Evolutionary conservation across 2,113 vertebrate genomes (phyloP), one percentile per base, ranked within the genome.

Genomic region (Hypanus sabinus): DNA sequence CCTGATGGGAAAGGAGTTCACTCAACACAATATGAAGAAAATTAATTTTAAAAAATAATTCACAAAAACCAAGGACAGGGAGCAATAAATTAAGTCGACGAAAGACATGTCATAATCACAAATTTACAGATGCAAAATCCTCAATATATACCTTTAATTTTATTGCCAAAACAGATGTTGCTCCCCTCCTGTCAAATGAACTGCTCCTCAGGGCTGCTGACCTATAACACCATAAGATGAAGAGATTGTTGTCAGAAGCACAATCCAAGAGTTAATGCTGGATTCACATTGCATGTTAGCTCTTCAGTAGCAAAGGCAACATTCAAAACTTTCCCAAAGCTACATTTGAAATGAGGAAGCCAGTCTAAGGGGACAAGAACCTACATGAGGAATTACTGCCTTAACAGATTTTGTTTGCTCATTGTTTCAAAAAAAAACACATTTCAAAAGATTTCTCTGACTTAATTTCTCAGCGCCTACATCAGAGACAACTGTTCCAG

Each of bases 141-240:
- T 93, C 91, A 73, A 93, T 93, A 93, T 93, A 55, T 93, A 93
- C 91, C 91, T 93, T 93, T 75, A 93, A 73, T 93, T 93, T 93
- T 93, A 93, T 73, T 93, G 91, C 91, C 91, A 93, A 93, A 93
- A 93, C 70, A 73, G 91, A 93, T 93, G 91, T 55, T 73, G 91
- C 91, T 93, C 70, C 91, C 91, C 68, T 93, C 68, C 91, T 93
- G 91, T 75, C 68, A 93, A 93, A 93, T 93, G 70, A 93, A 93
- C 91, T 93, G 91, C 70, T 93, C 91, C 91, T 93, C 91, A 30
- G 91, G 91, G 68, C 91, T 93, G 68, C 91, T 93, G 91, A 93
- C 91, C 91, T 93, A 93, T 71, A 93, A 93, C 91, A 93, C 73
- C 91, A 93, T 93, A 93, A 93, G 90, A 92, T 92, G 90, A 92